Percentiles rank a stretch among this genome's conserved stretches.
Conservation (phyloP, 2,888 invertebrate genomes). For the Conus canariensis region DNA sequence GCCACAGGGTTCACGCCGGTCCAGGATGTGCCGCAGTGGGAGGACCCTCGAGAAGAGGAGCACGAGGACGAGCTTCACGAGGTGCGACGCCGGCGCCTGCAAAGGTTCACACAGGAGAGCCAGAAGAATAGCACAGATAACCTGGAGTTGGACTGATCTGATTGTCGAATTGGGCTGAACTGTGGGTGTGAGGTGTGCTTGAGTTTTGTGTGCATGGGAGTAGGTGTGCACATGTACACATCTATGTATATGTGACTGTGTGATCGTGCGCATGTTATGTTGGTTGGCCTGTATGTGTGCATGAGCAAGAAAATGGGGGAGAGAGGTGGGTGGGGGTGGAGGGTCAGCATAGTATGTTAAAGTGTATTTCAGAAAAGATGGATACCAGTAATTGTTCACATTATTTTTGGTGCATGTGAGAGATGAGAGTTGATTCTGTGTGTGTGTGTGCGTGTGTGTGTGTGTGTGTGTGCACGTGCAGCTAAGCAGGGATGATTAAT, state of each 20-base stretch:
- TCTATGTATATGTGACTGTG: not conserved
- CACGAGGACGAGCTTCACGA: constrained; percentile 71
- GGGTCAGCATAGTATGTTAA: too few relatives aligned
- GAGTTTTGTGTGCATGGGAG: not conserved
- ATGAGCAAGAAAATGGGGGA: not conserved
- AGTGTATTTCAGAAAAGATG: too few relatives aligned
- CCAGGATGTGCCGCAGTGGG: constrained; percentile 65
- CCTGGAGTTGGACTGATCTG: constrained; percentile 38
- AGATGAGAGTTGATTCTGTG: too few relatives aligned
- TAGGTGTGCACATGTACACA: not conserved
- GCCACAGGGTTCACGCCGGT: constrained; percentile 43
- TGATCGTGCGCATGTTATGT: not conserved
- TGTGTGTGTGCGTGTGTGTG: too few relatives aligned
- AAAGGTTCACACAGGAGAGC: constrained; percentile 53
- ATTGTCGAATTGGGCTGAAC: not conserved
- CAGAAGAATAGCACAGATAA: constrained; percentile 15
- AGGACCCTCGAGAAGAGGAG: constrained; percentile 63
- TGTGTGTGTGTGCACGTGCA: too few relatives aligned
- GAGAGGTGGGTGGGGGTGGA: not conserved
- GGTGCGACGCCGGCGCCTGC: constrained; percentile 68
- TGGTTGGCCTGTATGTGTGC: not conserved
- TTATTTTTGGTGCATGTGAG: too few relatives aligned
- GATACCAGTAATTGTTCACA: too few relatives aligned
- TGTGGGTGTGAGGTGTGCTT: not conserved
- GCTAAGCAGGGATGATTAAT: too few relatives aligned